Percentiles rank a stretch among this genome's conserved stretches.
Conservation (phyloP, 2,888 invertebrate species). For the Myathropa florea region DNA sequence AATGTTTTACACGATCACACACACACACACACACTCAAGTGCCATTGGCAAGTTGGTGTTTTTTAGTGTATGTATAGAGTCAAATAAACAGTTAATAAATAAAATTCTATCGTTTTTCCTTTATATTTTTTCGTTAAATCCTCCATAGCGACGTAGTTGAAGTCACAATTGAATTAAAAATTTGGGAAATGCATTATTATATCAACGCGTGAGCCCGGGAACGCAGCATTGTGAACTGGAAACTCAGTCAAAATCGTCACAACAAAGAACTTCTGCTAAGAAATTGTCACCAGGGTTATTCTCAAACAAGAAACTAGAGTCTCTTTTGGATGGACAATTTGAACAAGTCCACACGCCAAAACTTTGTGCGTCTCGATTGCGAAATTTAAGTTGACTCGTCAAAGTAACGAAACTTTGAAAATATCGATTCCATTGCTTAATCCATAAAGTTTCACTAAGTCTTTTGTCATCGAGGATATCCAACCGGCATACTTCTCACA, state of each 20-base stretch:
- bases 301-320: no score
- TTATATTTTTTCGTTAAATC: no score
- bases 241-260: no score
- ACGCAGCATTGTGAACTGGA: no score
- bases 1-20: slow-evolving; percentile 48
- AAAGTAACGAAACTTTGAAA: background rate
- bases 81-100: slow-evolving; percentile 31
- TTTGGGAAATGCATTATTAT: no score
- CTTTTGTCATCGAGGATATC: background rate
- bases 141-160: no score
- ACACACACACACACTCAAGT: slow-evolving; percentile 8
- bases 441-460: background rate
- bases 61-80: slow-evolving; percentile 42
- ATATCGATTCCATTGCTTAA: background rate
- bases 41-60: slow-evolving; percentile 2
- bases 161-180: no score
- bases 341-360: background rate
- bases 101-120: background rate
- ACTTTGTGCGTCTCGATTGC: background rate
- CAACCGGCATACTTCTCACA: background rate
- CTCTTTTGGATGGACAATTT: no score
- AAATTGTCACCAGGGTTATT: no score
- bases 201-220: no score
- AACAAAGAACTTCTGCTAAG: no score
- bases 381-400: background rate